Percentiles rank a stretch among this genome's conserved stretches.
Evolutionary conservation across 1,140 invertebrate genomes (phyloP).

Genomic region (Trachymyrmex cornetzi): DNA sequence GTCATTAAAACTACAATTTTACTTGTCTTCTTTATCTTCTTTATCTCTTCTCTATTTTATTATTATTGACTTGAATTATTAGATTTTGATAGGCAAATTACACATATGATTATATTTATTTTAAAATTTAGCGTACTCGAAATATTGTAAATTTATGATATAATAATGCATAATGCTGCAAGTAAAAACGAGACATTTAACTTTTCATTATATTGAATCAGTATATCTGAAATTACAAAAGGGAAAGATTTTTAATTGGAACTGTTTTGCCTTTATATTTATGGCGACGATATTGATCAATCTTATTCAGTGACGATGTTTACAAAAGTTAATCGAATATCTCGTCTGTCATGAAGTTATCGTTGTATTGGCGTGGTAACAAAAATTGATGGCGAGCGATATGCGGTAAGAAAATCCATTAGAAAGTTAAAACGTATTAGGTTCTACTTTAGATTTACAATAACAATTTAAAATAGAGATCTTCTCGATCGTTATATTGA

Average conservation of each 20-base stretch:
- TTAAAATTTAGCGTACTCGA: too few relatives aligned
- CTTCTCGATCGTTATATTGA: conserved; percentile 45
- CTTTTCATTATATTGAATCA: neutral
- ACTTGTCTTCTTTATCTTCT: neutral
- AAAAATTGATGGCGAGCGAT: conserved; percentile 49
- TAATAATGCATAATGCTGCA: neutral
- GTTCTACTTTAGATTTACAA: conserved; percentile 35
- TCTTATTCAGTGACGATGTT: conserved; percentile 41
- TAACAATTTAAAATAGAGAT: conserved; percentile 50
- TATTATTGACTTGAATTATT: conserved; percentile 14
- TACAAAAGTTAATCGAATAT: conserved; percentile 53
- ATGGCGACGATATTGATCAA: neutral
- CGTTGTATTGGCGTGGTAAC: conserved; percentile 33
- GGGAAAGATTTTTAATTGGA: neutral
- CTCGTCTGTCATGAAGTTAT: conserved; percentile 48
- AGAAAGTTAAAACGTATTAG: conserved; percentile 48
- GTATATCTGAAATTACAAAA: neutral
- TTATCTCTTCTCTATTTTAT: neutral
- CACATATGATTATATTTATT: neutral
- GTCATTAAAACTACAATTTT: neutral
- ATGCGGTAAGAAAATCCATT: conserved; percentile 25
- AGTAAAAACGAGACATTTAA: neutral
- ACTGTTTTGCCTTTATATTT: neutral
- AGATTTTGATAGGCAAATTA: neutral
- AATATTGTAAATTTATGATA: neutral